Evolutionary conservation across 2,797 vertebrate genomes (phyloP).

Genomic region (Pseudomugil gertrudae): DNA sequence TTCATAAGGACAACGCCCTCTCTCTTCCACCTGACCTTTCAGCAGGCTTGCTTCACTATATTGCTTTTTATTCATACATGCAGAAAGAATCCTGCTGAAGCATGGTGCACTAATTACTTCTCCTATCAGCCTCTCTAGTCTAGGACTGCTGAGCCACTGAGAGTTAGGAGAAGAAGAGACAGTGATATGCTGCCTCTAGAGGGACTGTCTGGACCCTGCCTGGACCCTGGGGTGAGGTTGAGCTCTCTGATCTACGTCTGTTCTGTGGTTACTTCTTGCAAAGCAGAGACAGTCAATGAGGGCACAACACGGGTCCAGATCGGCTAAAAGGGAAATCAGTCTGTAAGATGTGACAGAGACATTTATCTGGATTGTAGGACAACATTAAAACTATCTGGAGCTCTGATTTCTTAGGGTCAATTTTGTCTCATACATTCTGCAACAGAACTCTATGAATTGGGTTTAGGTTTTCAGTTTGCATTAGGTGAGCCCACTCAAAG

Average conservation of each 20-base stretch:
- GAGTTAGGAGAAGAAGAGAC: conserved; percentile 25
- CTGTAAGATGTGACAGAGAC: conserved; percentile 28
- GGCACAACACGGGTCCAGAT: conserved; percentile 43
- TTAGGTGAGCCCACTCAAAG: not conserved
- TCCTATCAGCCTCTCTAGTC: conserved; percentile 44
- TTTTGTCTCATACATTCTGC: not conserved
- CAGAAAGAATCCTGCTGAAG: conserved; percentile 35
- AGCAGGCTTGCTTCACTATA: conserved; percentile 2
- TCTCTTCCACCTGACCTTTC: conserved; percentile 12
- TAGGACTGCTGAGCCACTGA: conserved; percentile 36
- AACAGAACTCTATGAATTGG: not conserved
- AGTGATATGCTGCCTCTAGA: conserved; percentile 43
- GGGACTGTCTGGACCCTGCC: conserved; percentile 50
- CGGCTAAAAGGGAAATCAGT: conserved; percentile 52
- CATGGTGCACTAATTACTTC: conserved; percentile 53
- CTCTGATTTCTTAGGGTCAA: not conserved
- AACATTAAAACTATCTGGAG: too few species aligned
- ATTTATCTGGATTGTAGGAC: conserved; percentile 26
- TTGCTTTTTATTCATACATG: conserved; percentile 6
- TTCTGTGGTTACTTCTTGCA: conserved; percentile 42
- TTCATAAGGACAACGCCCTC: conserved; percentile 32
- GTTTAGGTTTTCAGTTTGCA: not conserved
- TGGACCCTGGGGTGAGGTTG: conserved; percentile 40
- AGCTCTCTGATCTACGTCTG: conserved; percentile 39
- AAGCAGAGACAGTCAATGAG: conserved; percentile 40